phyloP scores from a whole-genome alignment of 2,797 vertebrate species.

The Phalloptychus januarius region DNA sequence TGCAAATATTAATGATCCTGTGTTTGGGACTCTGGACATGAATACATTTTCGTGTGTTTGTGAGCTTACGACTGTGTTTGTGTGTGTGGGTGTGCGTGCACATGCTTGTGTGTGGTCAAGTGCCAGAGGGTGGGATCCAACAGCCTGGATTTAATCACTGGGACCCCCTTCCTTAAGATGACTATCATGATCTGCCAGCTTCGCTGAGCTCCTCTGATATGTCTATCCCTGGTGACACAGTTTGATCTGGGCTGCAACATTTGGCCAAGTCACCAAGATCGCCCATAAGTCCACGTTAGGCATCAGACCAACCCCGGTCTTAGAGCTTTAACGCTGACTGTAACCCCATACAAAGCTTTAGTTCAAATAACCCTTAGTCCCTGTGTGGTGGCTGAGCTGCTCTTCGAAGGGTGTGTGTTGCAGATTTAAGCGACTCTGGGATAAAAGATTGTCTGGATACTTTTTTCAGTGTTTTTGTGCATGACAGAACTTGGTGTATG shows the following conservation, averaged over 20 bases:
- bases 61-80: constrained; percentile 23
- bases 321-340: constrained; percentile 60
- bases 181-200: constrained; percentile 79
- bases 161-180: constrained; percentile 78
- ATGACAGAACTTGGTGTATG: constrained; percentile 69
- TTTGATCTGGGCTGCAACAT: constrained; percentile 70
- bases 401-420: constrained; percentile 61
- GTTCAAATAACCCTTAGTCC: constrained; percentile 68
- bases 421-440: constrained; percentile 63
- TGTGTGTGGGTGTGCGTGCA: constrained; percentile 11
- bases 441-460: constrained; percentile 72
- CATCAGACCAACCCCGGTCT: constrained; percentile 69
- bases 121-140: constrained; percentile 77
- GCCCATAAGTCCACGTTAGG: constrained; percentile 73
- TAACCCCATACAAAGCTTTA: constrained; percentile 71
- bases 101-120: constrained; percentile 70
- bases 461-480: constrained; percentile 68
- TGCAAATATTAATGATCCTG: constrained; percentile 84
- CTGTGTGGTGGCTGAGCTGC: constrained; percentile 56
- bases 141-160: constrained; percentile 80
- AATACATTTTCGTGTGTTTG: constrained; percentile 45
- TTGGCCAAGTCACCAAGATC: constrained; percentile 79
- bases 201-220: constrained; percentile 78
- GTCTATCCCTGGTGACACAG: constrained; percentile 74
- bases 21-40: constrained; percentile 78